Evolutionary conservation across 2,888 invertebrate genomes (phyloP), one percentile per base, ranked within the genome.

Genomic region (Galeopsomyia nigrocyanea): DNA sequence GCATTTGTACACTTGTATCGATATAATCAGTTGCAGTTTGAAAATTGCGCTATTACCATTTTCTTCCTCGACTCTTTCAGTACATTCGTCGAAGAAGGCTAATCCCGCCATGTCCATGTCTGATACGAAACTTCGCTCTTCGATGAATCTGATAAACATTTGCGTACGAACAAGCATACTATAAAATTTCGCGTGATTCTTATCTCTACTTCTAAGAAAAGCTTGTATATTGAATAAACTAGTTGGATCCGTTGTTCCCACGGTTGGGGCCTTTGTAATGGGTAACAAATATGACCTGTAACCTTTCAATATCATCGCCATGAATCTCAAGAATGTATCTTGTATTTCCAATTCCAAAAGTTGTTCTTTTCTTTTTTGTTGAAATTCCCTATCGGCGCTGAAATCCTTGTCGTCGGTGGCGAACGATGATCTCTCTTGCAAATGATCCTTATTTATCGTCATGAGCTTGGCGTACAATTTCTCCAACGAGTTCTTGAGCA

Each of bases 51-150:
- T 39, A 76, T 62, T 77, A 84, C 85, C 80, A 76, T 83, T 85
- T 78, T 86, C 86, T 73, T 85, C 85, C 66, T 88, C 88, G 51
- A 93, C 89, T 84, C 94, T 92, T 83, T 97, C 97, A 9, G 95
- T 93, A 85, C 98, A 99, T 83, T 99, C 98, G 87, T 99, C 99
- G 84, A 99, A 99, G 87, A 97, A 97, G 16, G 95, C 96, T 71
- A 99, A 88, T 60, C 97, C 96, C 74, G 96, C 96, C 86, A 86
- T 86, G 88, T 99, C 98, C 81, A 95, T 96, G 83, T 98, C 98
- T n/a, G 97, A 97, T 0, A 98, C 97, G 87, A 99, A 99, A 78
- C 98, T 98, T 21, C 99, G 91, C 87, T 99, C 99, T 87, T 99
- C 99, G 76, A 99, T 98, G 87, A 99, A 99, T 65, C 98, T 92